phyloP scores from a whole-genome alignment of 2,113 vertebrate genomes.

The Cyanoramphus novaezelandiae region DNA sequence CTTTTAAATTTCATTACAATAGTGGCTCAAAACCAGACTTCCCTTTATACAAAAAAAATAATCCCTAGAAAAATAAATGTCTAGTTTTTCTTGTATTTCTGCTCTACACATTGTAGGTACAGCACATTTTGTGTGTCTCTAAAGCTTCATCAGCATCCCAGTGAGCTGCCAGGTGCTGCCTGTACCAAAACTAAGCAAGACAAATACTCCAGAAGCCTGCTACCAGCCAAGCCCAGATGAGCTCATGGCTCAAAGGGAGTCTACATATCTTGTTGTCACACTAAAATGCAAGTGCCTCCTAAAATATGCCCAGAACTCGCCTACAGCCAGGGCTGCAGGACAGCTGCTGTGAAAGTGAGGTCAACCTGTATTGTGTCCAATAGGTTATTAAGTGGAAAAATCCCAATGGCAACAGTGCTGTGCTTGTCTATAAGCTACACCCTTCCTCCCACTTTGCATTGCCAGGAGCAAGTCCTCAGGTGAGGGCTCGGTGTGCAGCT shows the following conservation, averaged over 20 bases:
- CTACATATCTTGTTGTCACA: not conserved
- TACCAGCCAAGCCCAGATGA: not conserved
- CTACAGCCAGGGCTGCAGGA: not conserved
- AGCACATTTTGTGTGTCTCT: not conserved
- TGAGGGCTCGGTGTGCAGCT: not conserved
- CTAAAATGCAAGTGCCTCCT: not conserved
- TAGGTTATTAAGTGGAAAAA: not conserved
- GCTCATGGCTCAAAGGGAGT: accelerated
- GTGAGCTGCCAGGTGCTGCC: not conserved
- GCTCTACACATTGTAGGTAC: not conserved
- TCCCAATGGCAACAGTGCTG: not conserved
- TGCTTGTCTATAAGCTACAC: not conserved
- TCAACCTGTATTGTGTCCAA: not conserved
- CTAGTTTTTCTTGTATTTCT: not conserved
- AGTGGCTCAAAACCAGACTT: not conserved
- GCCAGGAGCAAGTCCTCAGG: not conserved
- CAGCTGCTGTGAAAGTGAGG: not conserved
- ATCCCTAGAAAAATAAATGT: not conserved
- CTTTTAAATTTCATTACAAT: not conserved
- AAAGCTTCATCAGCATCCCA: not conserved
- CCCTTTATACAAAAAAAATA: not conserved
- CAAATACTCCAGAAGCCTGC: not conserved
- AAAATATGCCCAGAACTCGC: not conserved
- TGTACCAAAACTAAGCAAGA: not conserved
- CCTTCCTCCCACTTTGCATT: not conserved